Evolutionary conservation across 2,797 vertebrate genomes (phyloP), one percentile per base, ranked within the genome.

Genomic region (Pseudochromis fuscus): DNA sequence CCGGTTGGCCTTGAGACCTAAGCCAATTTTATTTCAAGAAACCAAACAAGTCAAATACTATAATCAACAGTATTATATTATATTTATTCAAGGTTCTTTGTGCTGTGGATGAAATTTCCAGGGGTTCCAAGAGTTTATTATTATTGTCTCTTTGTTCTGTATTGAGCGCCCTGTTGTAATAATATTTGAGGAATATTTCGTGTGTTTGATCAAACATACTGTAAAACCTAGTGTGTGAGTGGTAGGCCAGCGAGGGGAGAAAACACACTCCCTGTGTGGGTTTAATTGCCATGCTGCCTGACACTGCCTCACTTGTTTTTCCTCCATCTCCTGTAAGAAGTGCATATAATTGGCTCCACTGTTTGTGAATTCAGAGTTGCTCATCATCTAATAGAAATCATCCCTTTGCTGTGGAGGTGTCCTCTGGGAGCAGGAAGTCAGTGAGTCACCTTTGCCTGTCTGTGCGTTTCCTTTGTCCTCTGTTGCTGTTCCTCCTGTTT

Each of bases 261-360:
- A 87, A 82, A 77, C 82, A 82, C 62, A 67, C 77, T 55, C 81
- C 80, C 83, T 53, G 85, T 90, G 85, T 88, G 85, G 84, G 87
- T 89, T 90, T 92, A 91, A 92, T 92, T 91, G 86, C 87, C 83
- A 78, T 48, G 67, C 79, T 83, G 77, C 82, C 79, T 87, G 84
- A 85, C 85, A 81, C 86, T 80, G 82, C 86, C 74, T 84, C 74
- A 62, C 82, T 88, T 88, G 82, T 87, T 86, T 84, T 86, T 73
- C 83, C 75, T 83, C 75, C 69, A 77, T 86, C 83, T 87, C 76
- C 77, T 75, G 71, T 83, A 87, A 89, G 84, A 87, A 84, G 75
- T 81, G 71, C 72, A 86, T 76, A 80, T 90, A 92, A 92, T 91
- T 92, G 90, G 86, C 87, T 87, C 68, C 75, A 57, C 67, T 89